Percentiles rank a stretch among this genome's conserved stretches.
phyloP scores from a whole-genome alignment of 2,797 vertebrate species.

The Pachyuromys duprasi region DNA sequence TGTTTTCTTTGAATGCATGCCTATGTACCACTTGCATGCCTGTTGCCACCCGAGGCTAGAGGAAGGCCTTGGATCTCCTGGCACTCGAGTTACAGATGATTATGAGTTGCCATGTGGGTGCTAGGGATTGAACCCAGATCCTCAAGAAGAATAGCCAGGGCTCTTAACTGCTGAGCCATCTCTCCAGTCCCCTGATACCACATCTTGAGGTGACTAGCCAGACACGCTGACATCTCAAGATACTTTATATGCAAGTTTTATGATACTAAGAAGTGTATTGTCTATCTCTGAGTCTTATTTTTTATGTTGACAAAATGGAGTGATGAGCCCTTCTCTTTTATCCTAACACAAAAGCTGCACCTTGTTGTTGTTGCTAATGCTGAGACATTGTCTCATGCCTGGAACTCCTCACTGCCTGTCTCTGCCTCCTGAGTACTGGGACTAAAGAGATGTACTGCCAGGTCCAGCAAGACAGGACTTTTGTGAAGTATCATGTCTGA shows the following conservation, averaged over 20 bases:
- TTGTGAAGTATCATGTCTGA: neutral
- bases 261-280: conserved; percentile 47
- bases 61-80: neutral
- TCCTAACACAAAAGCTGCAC: conserved; percentile 6
- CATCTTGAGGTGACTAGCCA: conserved; percentile 49
- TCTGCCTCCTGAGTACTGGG: neutral
- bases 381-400: neutral
- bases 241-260: conserved; percentile 14
- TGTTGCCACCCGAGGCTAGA: neutral
- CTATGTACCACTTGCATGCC: neutral
- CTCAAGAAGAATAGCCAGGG: neutral
- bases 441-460: neutral
- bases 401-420: neutral
- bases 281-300: conserved; percentile 50
- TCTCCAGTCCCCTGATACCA: neutral
- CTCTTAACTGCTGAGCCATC: neutral
- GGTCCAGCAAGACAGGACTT: neutral
- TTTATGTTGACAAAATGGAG: conserved; percentile 49
- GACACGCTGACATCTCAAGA: conserved; percentile 37
- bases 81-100: neutral
- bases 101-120: neutral
- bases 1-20: neutral
- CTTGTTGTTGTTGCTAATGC: neutral
- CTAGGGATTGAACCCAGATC: neutral
- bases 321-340: conserved; percentile 39